These are phyloP conservation scores for Hemicentrotus pulcherrimus DNA, from an alignment of 35 echinoderm and acorn worm species.

Conservation along the genomic window DNA sequence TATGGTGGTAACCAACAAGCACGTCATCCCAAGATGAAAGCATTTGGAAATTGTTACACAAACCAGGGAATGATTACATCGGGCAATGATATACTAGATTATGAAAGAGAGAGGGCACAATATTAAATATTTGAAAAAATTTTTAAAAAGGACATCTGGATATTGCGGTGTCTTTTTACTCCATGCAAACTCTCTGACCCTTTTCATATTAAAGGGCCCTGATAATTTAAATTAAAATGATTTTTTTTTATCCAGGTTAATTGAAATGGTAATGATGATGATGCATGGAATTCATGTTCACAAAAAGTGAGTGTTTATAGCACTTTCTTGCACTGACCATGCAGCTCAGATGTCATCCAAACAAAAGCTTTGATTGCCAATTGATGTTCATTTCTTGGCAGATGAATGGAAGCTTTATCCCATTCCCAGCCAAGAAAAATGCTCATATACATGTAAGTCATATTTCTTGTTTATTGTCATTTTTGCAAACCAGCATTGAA, in stretches of 20 bases:
- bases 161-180: no score
- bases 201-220: no score
- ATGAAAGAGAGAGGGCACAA: no score
- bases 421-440: background rate
- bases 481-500: background rate
- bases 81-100: background rate
- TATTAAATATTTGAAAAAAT: no score
- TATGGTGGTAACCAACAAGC: background rate
- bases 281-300: no score
- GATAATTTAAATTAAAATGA: no score
- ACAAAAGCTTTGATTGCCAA: background rate
- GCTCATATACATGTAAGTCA: background rate
- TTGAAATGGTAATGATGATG: no score
- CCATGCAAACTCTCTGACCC: no score
- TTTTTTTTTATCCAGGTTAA: no score
- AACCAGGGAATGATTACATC: background rate
- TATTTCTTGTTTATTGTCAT: background rate
- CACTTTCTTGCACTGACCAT: background rate
- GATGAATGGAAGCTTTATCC: background rate
- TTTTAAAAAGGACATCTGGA: no score
- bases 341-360: background rate
- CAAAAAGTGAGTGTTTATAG: background rate
- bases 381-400: conserved; percentile 1
- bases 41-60: background rate
- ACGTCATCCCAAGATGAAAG: background rate